Evolutionary conservation across 2,888 invertebrate genomes (phyloP).

Genomic region (Tricholauxania praeusta): DNA sequence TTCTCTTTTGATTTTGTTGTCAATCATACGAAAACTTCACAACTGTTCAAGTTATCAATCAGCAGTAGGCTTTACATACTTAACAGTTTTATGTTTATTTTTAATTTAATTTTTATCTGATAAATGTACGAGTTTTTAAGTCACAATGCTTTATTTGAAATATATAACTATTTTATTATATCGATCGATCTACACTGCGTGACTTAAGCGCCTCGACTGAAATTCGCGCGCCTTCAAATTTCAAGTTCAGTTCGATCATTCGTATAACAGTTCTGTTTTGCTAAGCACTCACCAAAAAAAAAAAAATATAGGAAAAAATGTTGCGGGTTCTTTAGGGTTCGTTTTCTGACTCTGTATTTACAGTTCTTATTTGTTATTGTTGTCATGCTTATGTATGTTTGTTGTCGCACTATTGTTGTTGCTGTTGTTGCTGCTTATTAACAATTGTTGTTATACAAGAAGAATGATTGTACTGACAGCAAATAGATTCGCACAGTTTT

Average conservation of each 20-base stretch:
- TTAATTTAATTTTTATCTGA: background rate
- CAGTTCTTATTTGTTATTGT: conserved; percentile 16
- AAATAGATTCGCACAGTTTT: conserved; percentile 4
- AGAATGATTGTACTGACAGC: conserved; percentile 33
- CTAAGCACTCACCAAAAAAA: conserved; percentile 23
- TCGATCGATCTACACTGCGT: conserved; percentile 52
- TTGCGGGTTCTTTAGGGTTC: conserved; percentile 26
- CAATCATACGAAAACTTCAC: conserved; percentile 1
- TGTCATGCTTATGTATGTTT: background rate
- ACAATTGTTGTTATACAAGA: conserved; percentile 31
- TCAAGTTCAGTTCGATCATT: too few species aligned
- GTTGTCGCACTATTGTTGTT: conserved; percentile 18
- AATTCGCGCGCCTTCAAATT: conserved; percentile 13
- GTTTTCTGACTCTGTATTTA: conserved; percentile 31
- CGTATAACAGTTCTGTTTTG: conserved; percentile 14
- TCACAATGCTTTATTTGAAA: background rate
- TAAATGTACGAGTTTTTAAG: background rate
- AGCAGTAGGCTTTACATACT: conserved; percentile 14
- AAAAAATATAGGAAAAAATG: background rate
- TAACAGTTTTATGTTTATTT: conserved; percentile 11
- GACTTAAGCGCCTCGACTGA: conserved; percentile 57
- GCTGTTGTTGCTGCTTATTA: conserved; percentile 27
- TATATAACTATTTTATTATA: conserved; percentile 5
- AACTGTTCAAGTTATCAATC: conserved; percentile 33
- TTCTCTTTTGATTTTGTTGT: background rate